phyloP scores from a whole-genome alignment of 2,113 vertebrate genomes.

The Pampusana beccarii region DNA sequence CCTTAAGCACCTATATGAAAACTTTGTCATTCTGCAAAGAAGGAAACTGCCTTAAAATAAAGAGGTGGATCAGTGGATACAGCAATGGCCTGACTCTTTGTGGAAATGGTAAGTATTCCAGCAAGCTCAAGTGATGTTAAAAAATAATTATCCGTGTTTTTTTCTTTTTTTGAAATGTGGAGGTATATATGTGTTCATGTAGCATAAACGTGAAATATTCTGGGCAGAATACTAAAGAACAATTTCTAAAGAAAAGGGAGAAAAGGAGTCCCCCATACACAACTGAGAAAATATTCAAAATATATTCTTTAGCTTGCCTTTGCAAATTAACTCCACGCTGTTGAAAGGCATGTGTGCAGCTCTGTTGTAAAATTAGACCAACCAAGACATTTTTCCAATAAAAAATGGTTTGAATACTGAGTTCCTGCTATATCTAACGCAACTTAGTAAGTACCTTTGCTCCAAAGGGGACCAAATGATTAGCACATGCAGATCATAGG shows the following conservation, averaged over 20 bases:
- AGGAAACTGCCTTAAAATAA: not conserved
- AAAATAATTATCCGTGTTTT: not conserved
- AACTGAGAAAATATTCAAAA: not conserved
- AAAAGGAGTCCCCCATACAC: not conserved
- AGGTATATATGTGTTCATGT: not conserved
- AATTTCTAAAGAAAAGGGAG: not conserved
- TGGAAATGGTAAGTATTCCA: not conserved
- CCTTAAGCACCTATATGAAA: not conserved
- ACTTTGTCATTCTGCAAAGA: not conserved
- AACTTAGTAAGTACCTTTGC: not conserved
- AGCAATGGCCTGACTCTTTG: not conserved
- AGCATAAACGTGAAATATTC: not conserved
- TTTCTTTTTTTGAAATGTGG: not conserved
- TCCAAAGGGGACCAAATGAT: not conserved
- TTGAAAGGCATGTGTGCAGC: not conserved
- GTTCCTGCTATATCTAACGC: not conserved
- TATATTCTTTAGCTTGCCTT: not conserved
- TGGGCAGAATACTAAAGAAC: not conserved
- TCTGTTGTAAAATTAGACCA: not conserved
- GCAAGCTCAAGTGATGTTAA: not conserved
- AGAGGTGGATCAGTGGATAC: not conserved
- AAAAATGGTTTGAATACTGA: not conserved
- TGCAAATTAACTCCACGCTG: not conserved
- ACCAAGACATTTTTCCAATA: not conserved
- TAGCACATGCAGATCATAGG: not conserved